A percentile compares a stretch with the other conserved stretches of the same genome.
phyloP scores from a whole-genome alignment of 2,888 invertebrate species.

The Ennomos erosarius region DNA sequence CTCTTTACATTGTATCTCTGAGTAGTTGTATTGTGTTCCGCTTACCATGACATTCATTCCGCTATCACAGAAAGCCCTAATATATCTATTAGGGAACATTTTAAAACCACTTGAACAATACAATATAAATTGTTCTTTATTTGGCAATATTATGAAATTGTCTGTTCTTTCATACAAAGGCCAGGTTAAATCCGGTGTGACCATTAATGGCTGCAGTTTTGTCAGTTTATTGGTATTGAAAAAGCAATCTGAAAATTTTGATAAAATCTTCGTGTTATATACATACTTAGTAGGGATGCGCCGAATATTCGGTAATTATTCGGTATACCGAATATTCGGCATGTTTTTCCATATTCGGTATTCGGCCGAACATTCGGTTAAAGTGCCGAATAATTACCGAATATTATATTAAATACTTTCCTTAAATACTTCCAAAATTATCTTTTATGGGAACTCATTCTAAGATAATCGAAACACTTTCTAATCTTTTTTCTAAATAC shows the following conservation, averaged over 20 bases:
- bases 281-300: too few species aligned
- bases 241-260: conserved; percentile 56
- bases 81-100: conserved; percentile 30
- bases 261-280: too few species aligned
- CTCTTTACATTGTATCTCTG: conserved; percentile 53
- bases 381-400: too few species aligned
- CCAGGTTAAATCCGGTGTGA: conserved; percentile 37
- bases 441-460: too few species aligned
- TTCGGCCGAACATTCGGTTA: too few species aligned
- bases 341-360: too few species aligned
- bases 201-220: conserved; percentile 49
- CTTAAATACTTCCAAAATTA: too few species aligned
- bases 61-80: conserved; percentile 48
- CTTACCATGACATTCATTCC: conserved; percentile 44
- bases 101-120: conserved; percentile 50
- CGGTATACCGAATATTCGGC: too few species aligned
- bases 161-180: conserved; percentile 38
- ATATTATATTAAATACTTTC: too few species aligned
- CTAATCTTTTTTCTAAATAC: too few species aligned
- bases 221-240: conserved; percentile 46
- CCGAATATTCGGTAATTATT: too few species aligned
- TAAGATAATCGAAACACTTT: too few species aligned
- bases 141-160: conserved; percentile 48
- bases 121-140: conserved; percentile 41
- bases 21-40: conserved; percentile 42